Evolutionary conservation across 2,113 vertebrate species (phyloP).

Genomic region (Neomonachus schauinslandi): DNA sequence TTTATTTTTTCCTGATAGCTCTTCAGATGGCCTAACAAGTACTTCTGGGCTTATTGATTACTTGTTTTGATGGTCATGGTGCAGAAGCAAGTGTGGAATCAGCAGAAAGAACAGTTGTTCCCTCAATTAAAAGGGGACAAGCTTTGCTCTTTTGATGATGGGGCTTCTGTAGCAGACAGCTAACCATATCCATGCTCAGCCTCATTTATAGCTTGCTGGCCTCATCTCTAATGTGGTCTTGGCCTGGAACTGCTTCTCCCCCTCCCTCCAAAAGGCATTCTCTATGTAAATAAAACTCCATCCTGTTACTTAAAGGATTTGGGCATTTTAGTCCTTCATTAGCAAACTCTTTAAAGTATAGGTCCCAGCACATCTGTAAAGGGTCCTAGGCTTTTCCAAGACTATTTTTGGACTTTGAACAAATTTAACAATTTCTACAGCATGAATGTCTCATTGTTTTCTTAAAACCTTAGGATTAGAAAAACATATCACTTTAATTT

Average conservation of each 20-base stretch:
- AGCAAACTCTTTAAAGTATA: constrained; percentile 53
- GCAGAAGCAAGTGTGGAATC: not conserved
- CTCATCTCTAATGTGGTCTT: not conserved
- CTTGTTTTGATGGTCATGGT: not conserved
- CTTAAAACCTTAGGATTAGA: constrained; percentile 66
- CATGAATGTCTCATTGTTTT: constrained; percentile 41
- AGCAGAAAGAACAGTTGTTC: constrained; percentile 20
- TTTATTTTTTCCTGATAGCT: not conserved
- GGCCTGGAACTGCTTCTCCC: not conserved
- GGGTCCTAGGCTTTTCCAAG: not conserved
- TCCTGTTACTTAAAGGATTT: constrained; percentile 59
- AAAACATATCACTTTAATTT: constrained; percentile 71
- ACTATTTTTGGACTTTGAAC: constrained; percentile 61
- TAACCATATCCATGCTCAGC: not conserved
- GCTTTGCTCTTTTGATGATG: constrained; percentile 28
- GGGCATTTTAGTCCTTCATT: constrained; percentile 51
- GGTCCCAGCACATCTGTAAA: not conserved
- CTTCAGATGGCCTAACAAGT: not conserved
- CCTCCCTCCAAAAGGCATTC: not conserved
- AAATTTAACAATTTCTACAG: constrained; percentile 40
- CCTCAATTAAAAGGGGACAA: not conserved
- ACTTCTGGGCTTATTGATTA: not conserved
- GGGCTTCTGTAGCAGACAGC: not conserved
- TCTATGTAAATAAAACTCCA: constrained; percentile 7
- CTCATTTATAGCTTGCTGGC: constrained; percentile 14